Conservation (phyloP, 2,797 vertebrate species). For the Glossophaga mutica region DNA sequence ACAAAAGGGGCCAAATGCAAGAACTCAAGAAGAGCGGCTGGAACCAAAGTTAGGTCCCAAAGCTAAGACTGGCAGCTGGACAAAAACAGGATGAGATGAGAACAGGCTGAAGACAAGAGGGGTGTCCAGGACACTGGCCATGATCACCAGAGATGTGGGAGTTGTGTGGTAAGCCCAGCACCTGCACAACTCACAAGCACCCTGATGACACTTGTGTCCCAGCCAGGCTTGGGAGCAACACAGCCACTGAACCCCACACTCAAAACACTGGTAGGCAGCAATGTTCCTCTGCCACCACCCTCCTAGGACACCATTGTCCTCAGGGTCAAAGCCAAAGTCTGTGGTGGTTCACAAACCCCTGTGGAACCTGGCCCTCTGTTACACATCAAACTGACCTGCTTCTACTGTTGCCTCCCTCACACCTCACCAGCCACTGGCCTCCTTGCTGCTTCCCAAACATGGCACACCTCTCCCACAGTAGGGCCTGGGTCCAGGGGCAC, state of each 20-base stretch:
- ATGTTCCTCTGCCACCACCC: neutral
- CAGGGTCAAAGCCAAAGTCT: neutral
- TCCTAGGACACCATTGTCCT: neutral
- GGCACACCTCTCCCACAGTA: too few relatives aligned
- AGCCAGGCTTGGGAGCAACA: neutral
- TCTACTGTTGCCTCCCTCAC: neutral
- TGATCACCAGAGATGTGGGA: neutral
- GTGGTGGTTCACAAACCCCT: neutral
- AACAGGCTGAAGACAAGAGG: neutral
- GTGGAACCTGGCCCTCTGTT: neutral
- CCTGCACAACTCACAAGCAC: neutral
- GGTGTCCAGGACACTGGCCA: neutral
- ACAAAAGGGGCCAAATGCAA: neutral
- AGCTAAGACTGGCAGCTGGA: neutral
- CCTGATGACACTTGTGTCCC: neutral
- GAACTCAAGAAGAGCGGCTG: neutral
- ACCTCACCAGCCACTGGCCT: neutral
- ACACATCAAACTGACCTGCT: neutral
- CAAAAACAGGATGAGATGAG: neutral
- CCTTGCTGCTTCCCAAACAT: neutral
- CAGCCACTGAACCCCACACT: neutral
- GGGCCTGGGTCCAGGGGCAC: neutral
- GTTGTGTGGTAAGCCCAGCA: neutral
- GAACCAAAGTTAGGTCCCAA: neutral
- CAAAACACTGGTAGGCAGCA: too few relatives aligned